Evolutionary conservation across 2,113 vertebrate genomes (phyloP), one percentile per base, ranked within the genome.

Genomic region (Oncorhynchus tshawytscha): DNA sequence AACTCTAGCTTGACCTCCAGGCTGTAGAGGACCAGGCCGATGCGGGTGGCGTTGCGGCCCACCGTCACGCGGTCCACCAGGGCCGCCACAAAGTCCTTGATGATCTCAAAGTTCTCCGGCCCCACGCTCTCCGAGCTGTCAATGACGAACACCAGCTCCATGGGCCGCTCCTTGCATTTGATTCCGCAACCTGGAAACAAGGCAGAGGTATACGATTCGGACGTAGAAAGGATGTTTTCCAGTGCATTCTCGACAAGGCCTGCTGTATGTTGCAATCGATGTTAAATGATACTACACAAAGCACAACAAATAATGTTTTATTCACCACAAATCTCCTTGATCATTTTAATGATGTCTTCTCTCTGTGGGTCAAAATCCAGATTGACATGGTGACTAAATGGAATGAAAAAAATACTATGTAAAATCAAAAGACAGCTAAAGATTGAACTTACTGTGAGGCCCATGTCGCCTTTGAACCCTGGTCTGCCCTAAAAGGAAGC

Each of bases 81-180:
- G 2, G 94, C 91, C 24, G 85, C 93, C 16, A 96, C 94, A 80
- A 96, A 96, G 81, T 94, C 90, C 89, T 96, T 96, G 81, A 96
- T 94, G 85, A 96, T 94, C 86, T 95, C 94, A 74, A 94, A 95
- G 89, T 96, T 96, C 49, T 95, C 95, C 0, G 95, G 95, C 66
- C 95, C 95, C 48, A 96, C 94, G 2, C 95, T 96, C 88, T 96
- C 95, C 4, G 95, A 96, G 77, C 95, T 96, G 91, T 96, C 95
- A n/a, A 96, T 95, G 81, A 96, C 95, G 81, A 96, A 95, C 77
- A 96, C 94, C 86, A 96, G 93, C 83, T 96, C 95, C 94, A 96
- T 96, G 7, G 95, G 95, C 84, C 93, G 92, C 89, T 95, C 94
- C 87, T 96, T 96, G 80, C 95, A 96, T 83, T 95, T 96, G 84